Evolutionary conservation across 2,113 vertebrate species (phyloP), one percentile per base, ranked within the genome.

Genomic region (Silurus meridionalis): DNA sequence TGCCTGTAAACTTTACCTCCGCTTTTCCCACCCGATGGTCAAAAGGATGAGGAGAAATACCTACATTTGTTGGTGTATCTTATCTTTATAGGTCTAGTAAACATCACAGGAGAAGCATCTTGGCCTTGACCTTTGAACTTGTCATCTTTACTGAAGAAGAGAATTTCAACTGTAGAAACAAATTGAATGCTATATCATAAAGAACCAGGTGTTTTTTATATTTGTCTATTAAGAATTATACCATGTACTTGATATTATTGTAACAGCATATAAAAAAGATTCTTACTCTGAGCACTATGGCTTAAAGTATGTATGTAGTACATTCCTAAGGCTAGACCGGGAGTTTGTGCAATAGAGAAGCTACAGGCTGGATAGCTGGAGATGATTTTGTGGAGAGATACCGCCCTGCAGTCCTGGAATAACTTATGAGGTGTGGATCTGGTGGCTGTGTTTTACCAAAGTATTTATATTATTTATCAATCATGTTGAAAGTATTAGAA

Each of bases 271-370:
- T 7, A 53, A 48, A 52, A n/a, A 37, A 37, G 2, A 37, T 37
- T 37, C 37, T 37, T 37, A 37, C 37, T 37, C 37, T 37, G 13
- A 58, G 17, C 83, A 90, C 86, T 89, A 92, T 5, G 88, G 89
- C 63, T 61, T 78, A 82, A 83, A 71, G 52, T 57, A 83, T 14
- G 86, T 88, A 89, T 80, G 60, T 93, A 0, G 90, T 91, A 13
- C 46, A 37, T 37, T 37, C 53, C 88, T 11, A 50, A 87, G 15
- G 79, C 88, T 94, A 82, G 90, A 92, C 83, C 90, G 88, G 92
- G 88, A 92, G 37, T 88, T 92, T 89, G 88, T 88, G 84, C 86
- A 88, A 84, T 87, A 90, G 89, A 90, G 91, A 2, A 83, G 75
- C 11, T 88, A 89, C 3, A 46, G 17, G 21, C 82, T 94, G 80